Evolutionary conservation across 2,797 vertebrate genomes (phyloP).

Genomic region (Poecilia picta): DNA sequence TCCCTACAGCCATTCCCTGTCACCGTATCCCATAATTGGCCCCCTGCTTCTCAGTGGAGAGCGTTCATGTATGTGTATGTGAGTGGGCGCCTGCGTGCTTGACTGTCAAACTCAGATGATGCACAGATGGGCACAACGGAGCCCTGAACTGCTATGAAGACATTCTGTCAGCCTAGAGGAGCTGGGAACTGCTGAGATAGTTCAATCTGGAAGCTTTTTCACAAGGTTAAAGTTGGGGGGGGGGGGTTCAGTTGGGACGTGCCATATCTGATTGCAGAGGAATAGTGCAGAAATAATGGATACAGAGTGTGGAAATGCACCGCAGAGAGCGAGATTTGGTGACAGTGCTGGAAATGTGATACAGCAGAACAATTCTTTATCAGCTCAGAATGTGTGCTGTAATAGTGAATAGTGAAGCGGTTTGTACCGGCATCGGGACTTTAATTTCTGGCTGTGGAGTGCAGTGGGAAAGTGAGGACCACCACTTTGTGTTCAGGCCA

Average conservation of each 20-base stretch:
- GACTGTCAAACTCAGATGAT: slow-evolving; percentile 59
- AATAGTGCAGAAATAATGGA: slow-evolving; percentile 66
- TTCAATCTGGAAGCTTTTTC: slow-evolving; percentile 68
- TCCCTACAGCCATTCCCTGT: slow-evolving; percentile 69
- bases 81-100: slow-evolving; percentile 29
- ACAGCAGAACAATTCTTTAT: slow-evolving; percentile 60
- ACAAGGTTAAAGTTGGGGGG: slow-evolving; percentile 70
- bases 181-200: slow-evolving; percentile 75
- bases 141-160: slow-evolving; percentile 69
- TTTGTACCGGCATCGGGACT: slow-evolving; percentile 50
- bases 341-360: slow-evolving; percentile 64
- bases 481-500: slow-evolving; percentile 18
- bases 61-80: slow-evolving; percentile 14
- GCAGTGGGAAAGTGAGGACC: slow-evolving; percentile 17
- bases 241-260: slow-evolving; percentile 55
- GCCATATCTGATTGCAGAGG: slow-evolving; percentile 61
- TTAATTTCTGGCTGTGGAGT: slow-evolving; percentile 55
- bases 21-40: slow-evolving; percentile 75
- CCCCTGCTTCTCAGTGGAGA: slow-evolving; percentile 59
- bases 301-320: slow-evolving; percentile 61
- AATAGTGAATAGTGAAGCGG: slow-evolving; percentile 54
- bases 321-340: slow-evolving; percentile 58
- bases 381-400: slow-evolving; percentile 45
- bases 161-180: slow-evolving; percentile 71
- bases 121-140: slow-evolving; percentile 47